phyloP scores from a whole-genome alignment of 1,140 invertebrate genomes.

The Pachypsylla venusta region DNA sequence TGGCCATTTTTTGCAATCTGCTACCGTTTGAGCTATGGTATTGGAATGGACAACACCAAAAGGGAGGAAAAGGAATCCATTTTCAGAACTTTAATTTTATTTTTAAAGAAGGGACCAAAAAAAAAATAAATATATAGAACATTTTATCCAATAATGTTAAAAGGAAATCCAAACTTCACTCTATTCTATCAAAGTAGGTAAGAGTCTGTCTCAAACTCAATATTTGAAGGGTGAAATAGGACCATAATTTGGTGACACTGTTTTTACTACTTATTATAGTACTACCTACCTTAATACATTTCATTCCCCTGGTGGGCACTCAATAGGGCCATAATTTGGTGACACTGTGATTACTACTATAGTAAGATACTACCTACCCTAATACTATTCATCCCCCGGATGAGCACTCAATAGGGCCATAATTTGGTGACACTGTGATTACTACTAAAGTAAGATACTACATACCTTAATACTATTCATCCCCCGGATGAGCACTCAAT shows the following conservation, averaged over 20 bases:
- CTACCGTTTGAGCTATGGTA: too few species aligned
- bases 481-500: conserved; percentile 87
- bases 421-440: too few species aligned
- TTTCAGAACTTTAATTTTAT: too few species aligned
- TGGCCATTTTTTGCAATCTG: too few species aligned
- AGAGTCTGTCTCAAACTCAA: not conserved
- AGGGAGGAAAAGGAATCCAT: too few species aligned
- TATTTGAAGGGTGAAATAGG: not conserved
- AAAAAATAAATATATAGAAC: not conserved
- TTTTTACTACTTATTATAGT: too few species aligned
- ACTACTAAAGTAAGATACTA: too few species aligned
- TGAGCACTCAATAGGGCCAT: conserved; percentile 74
- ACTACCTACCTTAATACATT: conserved; percentile 58
- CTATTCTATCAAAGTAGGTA: not conserved
- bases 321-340: too few species aligned
- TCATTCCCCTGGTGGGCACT: conserved; percentile 92
- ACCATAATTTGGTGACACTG: too few species aligned
- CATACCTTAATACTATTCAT: conserved; percentile 79
- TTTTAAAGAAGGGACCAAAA: too few species aligned
- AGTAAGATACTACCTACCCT: conserved; percentile 50
- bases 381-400: conserved; percentile 85
- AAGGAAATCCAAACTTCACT: not conserved
- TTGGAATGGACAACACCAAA: too few species aligned
- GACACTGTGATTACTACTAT: too few species aligned
- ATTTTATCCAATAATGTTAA: not conserved